phyloP scores from a whole-genome alignment of 2,797 vertebrate species.

The Carapus acus region DNA sequence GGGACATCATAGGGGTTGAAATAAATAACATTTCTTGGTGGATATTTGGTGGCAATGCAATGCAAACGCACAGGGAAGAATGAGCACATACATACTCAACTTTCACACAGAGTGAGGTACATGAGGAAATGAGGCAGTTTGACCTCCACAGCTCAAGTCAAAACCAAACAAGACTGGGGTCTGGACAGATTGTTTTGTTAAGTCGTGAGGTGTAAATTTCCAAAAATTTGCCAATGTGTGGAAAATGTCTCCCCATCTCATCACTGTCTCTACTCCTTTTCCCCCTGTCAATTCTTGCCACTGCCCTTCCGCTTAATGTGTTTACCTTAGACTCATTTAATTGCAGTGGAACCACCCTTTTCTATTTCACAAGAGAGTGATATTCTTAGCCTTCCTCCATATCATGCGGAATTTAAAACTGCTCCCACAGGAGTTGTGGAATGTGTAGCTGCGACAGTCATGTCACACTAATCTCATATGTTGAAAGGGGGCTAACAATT shows the following conservation, averaged over 20 bases:
- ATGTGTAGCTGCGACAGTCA: slow-evolving; percentile 50
- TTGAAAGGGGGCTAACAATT: slow-evolving; percentile 32
- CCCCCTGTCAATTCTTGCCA: slow-evolving; percentile 41
- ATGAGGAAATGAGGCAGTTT: slow-evolving; percentile 57
- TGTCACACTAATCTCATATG: slow-evolving; percentile 39
- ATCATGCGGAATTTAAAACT: slow-evolving; percentile 55
- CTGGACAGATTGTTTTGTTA: slow-evolving; percentile 20
- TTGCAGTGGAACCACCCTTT: slow-evolving; percentile 35
- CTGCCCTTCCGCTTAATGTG: slow-evolving; percentile 53
- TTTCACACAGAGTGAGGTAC: slow-evolving; percentile 14
- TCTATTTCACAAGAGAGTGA: slow-evolving; percentile 46
- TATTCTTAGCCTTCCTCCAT: slow-evolving; percentile 45
- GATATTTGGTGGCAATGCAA: slow-evolving; percentile 52
- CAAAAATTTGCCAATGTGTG: slow-evolving; percentile 56
- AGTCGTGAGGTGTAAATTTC: slow-evolving; percentile 55
- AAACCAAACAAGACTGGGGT: slow-evolving; percentile 51
- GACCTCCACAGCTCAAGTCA: slow-evolving; percentile 46
- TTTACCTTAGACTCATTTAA: slow-evolving; percentile 62
- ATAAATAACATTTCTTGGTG: slow-evolving; percentile 34
- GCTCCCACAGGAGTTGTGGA: slow-evolving; percentile 41
- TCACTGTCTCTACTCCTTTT: slow-evolving; percentile 39
- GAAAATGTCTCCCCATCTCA: slow-evolving; percentile 54
- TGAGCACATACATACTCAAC: slow-evolving; percentile 21
- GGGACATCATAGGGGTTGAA: slow-evolving; percentile 48
- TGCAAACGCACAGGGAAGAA: slow-evolving; percentile 25